These are phyloP conservation scores for Crotalus horridus DNA, from an alignment of 2,113 vertebrate genomes.

Conservation along the genomic window DNA sequence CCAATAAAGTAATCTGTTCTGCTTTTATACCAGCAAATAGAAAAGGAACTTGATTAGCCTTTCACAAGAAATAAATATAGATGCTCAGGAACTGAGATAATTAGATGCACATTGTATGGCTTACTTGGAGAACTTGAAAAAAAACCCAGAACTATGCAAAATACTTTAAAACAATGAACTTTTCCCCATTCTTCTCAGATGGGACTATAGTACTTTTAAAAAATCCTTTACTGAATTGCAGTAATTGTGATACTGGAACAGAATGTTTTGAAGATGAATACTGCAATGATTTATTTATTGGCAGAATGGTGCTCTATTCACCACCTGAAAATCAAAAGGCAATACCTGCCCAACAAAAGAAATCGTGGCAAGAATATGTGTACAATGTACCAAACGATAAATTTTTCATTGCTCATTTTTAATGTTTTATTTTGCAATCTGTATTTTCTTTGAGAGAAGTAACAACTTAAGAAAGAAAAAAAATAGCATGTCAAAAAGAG, in stretches of 20 bases:
- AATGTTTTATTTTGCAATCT: not conserved
- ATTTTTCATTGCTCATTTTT: not conserved
- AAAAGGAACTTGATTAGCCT: constrained; percentile 56
- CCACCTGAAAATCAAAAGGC: not conserved
- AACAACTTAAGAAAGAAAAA: not conserved
- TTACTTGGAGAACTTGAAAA: not conserved
- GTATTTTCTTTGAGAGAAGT: not conserved
- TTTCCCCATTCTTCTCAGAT: not conserved
- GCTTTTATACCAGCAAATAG: constrained; percentile 42
- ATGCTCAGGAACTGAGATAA: constrained; percentile 39
- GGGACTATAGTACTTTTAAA: not conserved
- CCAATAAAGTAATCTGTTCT: constrained; percentile 66
- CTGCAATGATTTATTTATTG: not conserved
- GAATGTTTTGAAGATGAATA: not conserved
- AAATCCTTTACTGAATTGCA: not conserved
- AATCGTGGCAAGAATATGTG: not conserved
- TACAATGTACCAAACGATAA: not conserved
- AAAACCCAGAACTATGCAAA: not conserved
- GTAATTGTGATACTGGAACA: not conserved
- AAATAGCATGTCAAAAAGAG: not conserved
- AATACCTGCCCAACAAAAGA: not conserved
- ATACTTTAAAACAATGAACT: not conserved
- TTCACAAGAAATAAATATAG: constrained; percentile 54
- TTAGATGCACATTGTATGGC: not conserved
- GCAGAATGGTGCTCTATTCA: not conserved